Evolutionary conservation across 2,113 vertebrate species (phyloP).

Genomic region (Caretta caretta): DNA sequence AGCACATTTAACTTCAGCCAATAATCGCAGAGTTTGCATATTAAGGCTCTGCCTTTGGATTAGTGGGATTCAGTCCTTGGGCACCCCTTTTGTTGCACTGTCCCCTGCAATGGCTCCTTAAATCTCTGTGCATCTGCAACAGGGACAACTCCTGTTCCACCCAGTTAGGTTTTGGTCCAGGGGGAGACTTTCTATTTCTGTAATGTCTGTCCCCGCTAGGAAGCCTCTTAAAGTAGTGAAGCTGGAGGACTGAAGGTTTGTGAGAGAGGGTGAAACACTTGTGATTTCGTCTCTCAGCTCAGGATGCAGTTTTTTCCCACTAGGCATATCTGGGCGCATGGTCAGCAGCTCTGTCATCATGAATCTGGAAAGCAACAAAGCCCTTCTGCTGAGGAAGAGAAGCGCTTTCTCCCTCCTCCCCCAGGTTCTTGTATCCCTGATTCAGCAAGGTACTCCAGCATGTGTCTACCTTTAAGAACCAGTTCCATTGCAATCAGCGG

Average conservation of each 20-base stretch:
- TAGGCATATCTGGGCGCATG: not conserved
- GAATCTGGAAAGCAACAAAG: not conserved
- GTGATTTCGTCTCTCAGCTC: not conserved
- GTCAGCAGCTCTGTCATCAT: not conserved
- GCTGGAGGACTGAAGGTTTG: not conserved
- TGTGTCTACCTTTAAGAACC: not conserved
- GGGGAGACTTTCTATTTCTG: not conserved
- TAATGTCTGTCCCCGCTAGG: not conserved
- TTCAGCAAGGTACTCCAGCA: not conserved
- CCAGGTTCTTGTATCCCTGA: not conserved
- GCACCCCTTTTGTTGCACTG: not conserved
- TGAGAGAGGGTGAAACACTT: not conserved
- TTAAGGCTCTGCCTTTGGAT: slow-evolving; percentile 56
- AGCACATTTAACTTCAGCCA: not conserved
- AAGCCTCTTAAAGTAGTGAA: not conserved
- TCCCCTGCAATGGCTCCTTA: slow-evolving; percentile 7
- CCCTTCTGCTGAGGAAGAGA: not conserved
- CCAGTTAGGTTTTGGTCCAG: not conserved
- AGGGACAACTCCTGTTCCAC: not conserved
- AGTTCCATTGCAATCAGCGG: not conserved
- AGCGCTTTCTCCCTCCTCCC: not conserved
- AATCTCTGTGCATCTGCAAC: not conserved
- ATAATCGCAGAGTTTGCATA: not conserved
- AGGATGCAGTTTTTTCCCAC: not conserved
- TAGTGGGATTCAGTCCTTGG: slow-evolving; percentile 53